phyloP scores from a whole-genome alignment of 2,797 vertebrate species.

The Spondyliosoma cantharus region DNA sequence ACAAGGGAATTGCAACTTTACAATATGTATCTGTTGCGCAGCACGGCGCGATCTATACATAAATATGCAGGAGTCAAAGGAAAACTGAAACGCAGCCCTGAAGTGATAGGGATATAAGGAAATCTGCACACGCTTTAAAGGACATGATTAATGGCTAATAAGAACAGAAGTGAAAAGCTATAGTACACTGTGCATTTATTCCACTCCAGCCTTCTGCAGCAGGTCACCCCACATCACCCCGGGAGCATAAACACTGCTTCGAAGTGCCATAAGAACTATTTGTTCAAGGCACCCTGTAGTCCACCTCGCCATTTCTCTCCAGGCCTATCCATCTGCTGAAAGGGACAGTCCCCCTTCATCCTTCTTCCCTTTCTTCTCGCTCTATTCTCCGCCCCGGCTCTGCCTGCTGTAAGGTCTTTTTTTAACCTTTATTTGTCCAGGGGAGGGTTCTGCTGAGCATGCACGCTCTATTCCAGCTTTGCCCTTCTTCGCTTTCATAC shows the following conservation, averaged over 20 bases:
- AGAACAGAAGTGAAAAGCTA: conserved; percentile 8
- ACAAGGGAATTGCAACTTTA: conserved; percentile 52
- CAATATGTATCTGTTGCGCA: conserved; percentile 31
- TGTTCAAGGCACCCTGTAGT: conserved; percentile 55
- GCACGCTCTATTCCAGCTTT: conserved; percentile 52
- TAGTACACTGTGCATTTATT: conserved; percentile 19
- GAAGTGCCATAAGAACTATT: conserved; percentile 61
- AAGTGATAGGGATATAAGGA: not conserved
- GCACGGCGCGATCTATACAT: conserved; percentile 13
- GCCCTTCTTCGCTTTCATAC: conserved; percentile 55
- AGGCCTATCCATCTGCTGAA: conserved; percentile 56
- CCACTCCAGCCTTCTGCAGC: conserved; percentile 14
- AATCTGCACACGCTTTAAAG: not conserved
- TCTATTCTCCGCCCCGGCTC: conserved; percentile 37
- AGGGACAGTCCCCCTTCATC: conserved; percentile 54
- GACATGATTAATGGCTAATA: conserved; percentile 11
- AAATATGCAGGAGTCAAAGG: conserved; percentile 15
- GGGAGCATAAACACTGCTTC: conserved; percentile 56
- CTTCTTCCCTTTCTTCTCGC: conserved; percentile 19
- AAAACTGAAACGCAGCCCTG: not conserved
- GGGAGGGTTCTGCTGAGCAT: conserved; percentile 65
- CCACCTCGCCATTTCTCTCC: conserved; percentile 49
- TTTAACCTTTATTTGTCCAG: conserved; percentile 67
- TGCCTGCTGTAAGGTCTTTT: conserved; percentile 42
- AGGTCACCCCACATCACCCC: conserved; percentile 56